These are phyloP conservation scores for Huso huso DNA, from an alignment of 2,797 vertebrate species.

Conservation along the genomic window DNA sequence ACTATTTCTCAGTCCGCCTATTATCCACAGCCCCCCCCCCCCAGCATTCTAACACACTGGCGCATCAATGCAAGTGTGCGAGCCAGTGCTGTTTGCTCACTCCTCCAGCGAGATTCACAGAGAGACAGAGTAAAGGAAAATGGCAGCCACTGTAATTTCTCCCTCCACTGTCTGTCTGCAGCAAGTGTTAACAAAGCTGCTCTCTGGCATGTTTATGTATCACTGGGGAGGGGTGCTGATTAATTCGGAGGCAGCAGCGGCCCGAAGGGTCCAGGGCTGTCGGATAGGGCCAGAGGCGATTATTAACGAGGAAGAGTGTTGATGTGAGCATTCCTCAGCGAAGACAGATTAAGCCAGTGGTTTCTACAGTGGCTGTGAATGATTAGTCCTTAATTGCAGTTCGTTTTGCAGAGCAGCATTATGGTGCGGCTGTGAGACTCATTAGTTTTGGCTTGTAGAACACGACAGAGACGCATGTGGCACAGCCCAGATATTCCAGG, in stretches of 20 bases:
- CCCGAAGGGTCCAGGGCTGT: neutral
- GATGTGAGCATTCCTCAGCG: neutral
- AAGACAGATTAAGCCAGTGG: slow-evolving; percentile 8
- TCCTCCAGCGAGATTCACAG: neutral
- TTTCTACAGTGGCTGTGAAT: neutral
- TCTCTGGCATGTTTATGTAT: slow-evolving; percentile 2
- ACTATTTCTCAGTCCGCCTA: no score
- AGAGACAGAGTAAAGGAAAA: neutral
- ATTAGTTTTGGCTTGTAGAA: slow-evolving; percentile 21
- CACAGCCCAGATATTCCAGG: slow-evolving; percentile 13
- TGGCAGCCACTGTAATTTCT: neutral
- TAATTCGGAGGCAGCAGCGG: neutral
- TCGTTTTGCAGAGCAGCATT: slow-evolving; percentile 22
- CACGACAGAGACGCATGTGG: slow-evolving; percentile 24
- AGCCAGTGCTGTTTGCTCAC: neutral
- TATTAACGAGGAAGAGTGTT: slow-evolving; percentile 5
- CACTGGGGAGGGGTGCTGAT: neutral
- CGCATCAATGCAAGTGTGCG: neutral
- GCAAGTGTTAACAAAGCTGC: neutral
- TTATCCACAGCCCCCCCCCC: no score
- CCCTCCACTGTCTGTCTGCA: neutral
- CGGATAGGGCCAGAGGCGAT: neutral
- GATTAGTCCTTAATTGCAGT: slow-evolving; percentile 31
- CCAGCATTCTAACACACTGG: neutral
- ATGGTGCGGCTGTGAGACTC: slow-evolving; percentile 6